phyloP scores from a whole-genome alignment of 2,888 invertebrate species.

The Phyto melanocephala region DNA sequence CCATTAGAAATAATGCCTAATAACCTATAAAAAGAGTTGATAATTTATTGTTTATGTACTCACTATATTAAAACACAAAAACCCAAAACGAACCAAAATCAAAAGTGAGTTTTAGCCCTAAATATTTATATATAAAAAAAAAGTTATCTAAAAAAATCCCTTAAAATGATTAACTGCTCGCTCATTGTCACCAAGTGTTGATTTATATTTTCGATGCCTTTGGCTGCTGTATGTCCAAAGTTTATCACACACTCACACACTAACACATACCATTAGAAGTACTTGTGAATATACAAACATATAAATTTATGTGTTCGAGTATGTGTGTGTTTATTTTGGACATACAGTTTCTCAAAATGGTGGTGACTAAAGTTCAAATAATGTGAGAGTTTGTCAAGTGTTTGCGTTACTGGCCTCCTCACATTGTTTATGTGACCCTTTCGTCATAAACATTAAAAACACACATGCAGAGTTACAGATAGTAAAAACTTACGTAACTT shows the following conservation, averaged over 20 bases:
- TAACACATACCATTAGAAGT: not conserved
- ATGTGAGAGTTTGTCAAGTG: conserved; percentile 64
- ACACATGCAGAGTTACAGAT: not conserved
- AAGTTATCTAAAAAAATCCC: conserved; percentile 31
- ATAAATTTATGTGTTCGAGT: not conserved
- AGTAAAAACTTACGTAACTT: not conserved
- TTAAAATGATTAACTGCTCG: conserved; percentile 56
- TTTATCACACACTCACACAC: not conserved
- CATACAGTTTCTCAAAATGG: not conserved
- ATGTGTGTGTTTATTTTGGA: not conserved
- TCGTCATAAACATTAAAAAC: conserved; percentile 27
- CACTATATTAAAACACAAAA: conserved; percentile 50
- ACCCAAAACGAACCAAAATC: not conserved
- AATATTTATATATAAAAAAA: not conserved
- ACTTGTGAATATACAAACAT: not conserved
- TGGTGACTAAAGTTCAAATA: conserved; percentile 57
- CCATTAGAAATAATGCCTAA: no score
- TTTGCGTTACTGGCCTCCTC: conserved; percentile 51
- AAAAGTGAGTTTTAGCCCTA: not conserved
- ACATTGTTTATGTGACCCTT: conserved; percentile 60
- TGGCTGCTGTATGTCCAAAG: not conserved
- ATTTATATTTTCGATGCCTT: conserved; percentile 54
- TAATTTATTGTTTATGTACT: conserved; percentile 58
- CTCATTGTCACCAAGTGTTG: conserved; percentile 58
- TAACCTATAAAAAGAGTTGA: conserved; percentile 27